Base-by-base conservation (phyloP, 2,113 vertebrate genomes). In the Anolis carolinensis region DNA sequence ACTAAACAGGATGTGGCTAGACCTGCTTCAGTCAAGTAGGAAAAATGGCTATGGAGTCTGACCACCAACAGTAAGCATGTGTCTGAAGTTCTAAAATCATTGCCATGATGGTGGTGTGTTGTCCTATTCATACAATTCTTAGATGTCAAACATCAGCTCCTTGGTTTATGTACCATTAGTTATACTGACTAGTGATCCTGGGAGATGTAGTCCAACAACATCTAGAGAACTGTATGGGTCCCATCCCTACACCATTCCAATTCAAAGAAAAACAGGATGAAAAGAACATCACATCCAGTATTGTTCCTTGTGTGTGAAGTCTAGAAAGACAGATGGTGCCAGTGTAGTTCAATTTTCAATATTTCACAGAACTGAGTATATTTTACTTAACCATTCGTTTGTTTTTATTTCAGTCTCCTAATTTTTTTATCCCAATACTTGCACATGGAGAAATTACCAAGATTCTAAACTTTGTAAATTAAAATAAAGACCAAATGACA, bases 311-410 rank as follows among this genome's bases (percentile, higher is more conserved):
- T 92, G 92, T 95, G 89, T 86, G 72, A 91, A 94, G 90, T 94
- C 94, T 93, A 93, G 89, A 91, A 93, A 93, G 82, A 91, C 89
- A 89, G 87, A 94, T 89, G 94, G 90, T 95, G 96, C 94, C 89
- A 92, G 88, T 93, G 94, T 88, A 94, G 91, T 95, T 93, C 91
- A 88, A 87, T 85, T 91, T 92, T 89, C 34, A 62, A 87, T 92
- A 90, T 75, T 89, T 87, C 90, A 89, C 87, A 89, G 4, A 87
- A 84, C 88, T 79, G 10, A 21, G 73, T 91, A 86, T 89, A 89
- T 91, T 92, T 93, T 91, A 95, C 91, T 88, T 90, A 93, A 79
- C 89, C 91, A 86, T 87, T 94, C 93, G 87, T 91, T 94, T 94
- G 88, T 72, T 91, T 88, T 90, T 93, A 94, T 90, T 89, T 94